Percentiles rank a stretch among this genome's conserved stretches.
phyloP scores from a whole-genome alignment of 1,140 invertebrate species.

The Lucilia sericata region DNA sequence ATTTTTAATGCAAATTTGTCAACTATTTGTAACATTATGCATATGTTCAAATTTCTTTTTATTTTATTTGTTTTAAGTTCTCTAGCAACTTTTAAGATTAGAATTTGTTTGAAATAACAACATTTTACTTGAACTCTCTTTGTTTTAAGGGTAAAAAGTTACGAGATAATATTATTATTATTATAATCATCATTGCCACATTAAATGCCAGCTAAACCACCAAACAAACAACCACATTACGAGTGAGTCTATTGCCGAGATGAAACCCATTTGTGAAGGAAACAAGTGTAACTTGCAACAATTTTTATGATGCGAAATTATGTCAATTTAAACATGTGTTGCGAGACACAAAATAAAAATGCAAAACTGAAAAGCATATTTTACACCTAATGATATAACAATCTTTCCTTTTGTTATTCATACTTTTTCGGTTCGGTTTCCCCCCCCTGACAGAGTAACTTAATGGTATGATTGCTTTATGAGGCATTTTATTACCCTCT shows the following conservation, averaged over 20 bases:
- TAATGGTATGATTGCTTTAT: conserved; percentile 35
- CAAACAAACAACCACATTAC: conserved; percentile 28
- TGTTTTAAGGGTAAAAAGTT: neutral
- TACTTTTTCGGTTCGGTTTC: neutral
- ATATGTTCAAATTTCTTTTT: conserved; percentile 27
- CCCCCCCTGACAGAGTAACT: neutral
- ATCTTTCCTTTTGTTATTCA: conserved; percentile 33
- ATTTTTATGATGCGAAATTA: conserved; percentile 47
- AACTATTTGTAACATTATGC: conserved; percentile 37
- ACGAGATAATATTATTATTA: neutral
- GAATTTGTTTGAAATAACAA: neutral
- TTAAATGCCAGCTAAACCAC: conserved; percentile 13
- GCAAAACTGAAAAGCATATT: conserved; percentile 48
- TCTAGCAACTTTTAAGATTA: neutral
- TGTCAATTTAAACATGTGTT: conserved; percentile 50
- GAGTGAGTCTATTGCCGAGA: neutral
- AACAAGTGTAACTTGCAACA: conserved; percentile 42
- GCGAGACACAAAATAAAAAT: conserved; percentile 37
- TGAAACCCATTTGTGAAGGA: neutral
- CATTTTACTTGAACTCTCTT: neutral
- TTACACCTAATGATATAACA: conserved; percentile 48
- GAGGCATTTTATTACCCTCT: conserved; percentile 43
- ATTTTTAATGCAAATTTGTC: conserved; percentile 47
- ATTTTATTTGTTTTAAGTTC: neutral
- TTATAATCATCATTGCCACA: conserved; percentile 9